These are phyloP conservation scores for Drosophila rellima DNA, from an alignment of 2,888 invertebrate genomes.

Conservation along the genomic window DNA sequence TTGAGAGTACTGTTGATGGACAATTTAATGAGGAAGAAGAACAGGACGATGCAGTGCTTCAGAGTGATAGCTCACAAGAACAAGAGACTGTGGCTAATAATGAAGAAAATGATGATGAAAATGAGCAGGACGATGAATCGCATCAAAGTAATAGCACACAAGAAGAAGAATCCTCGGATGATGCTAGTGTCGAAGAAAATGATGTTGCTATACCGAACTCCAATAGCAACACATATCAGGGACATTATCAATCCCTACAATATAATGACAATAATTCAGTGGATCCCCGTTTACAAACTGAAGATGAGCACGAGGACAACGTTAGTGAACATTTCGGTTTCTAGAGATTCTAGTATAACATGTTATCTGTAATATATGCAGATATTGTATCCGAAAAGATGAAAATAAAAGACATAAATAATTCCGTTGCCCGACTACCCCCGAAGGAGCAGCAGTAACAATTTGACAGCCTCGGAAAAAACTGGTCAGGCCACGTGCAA, in stretches of 20 bases:
- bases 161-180: neutral
- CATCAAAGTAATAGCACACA: neutral
- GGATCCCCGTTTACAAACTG: neutral
- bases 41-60: neutral
- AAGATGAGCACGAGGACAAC: neutral
- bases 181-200: neutral
- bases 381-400: constrained; percentile 11
- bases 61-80: neutral
- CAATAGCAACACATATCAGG: neutral
- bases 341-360: constrained; percentile 1
- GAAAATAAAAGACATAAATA: constrained; percentile 48
- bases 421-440: constrained; percentile 44
- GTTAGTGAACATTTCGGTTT: neutral
- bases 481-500: constrained; percentile 70
- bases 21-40: no score
- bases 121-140: neutral
- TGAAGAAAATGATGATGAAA: neutral
- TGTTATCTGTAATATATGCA: constrained; percentile 19
- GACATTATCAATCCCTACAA: neutral
- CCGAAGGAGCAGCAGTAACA: constrained; percentile 54
- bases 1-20: no score
- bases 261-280: neutral
- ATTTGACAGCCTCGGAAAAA: constrained; percentile 73
- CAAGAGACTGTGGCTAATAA: neutral
- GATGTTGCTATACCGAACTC: neutral